A percentile compares a stretch with the other conserved stretches of the same genome.
Evolutionary conservation across 2,797 vertebrate genomes (phyloP).

Genomic region (Chromis chromis): DNA sequence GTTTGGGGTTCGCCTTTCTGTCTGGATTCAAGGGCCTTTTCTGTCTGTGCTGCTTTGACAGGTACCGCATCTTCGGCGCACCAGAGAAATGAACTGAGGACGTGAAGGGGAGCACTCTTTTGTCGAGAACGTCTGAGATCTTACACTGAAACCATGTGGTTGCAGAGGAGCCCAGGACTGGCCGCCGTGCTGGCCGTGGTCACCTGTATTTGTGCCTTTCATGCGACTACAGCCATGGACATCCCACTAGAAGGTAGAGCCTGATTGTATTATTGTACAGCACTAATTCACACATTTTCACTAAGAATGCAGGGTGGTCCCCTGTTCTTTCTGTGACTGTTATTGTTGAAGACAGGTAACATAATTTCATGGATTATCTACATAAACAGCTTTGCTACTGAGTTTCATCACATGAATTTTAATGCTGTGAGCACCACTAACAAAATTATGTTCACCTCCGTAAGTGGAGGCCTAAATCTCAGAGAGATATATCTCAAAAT

Average conservation of each 20-base stretch:
- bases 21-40: constrained; percentile 70
- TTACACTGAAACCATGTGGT: constrained; percentile 75
- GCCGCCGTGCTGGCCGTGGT: constrained; percentile 61
- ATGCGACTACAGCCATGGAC: constrained; percentile 68
- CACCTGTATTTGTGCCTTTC: constrained; percentile 74
- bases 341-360: too few species aligned
- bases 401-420: too few species aligned
- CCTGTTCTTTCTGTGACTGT: too few species aligned
- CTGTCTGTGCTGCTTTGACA: constrained; percentile 70
- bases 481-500: too few species aligned
- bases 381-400: not conserved
- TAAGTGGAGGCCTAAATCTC: too few species aligned
- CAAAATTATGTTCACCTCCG: too few species aligned
- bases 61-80: constrained; percentile 66
- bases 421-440: too few species aligned
- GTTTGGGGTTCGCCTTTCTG: constrained; percentile 69
- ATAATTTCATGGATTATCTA: not conserved
- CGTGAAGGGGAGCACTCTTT: constrained; percentile 50
- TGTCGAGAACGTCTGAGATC: constrained; percentile 59
- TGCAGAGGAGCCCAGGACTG: constrained; percentile 63
- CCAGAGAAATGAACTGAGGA: constrained; percentile 83
- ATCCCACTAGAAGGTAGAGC: constrained; percentile 86
- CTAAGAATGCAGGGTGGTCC: too few species aligned
- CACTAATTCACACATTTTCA: not conserved
- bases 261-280: not conserved